Conservation (phyloP, 2,113 vertebrate species). For the Saguinus imperator region DNA sequence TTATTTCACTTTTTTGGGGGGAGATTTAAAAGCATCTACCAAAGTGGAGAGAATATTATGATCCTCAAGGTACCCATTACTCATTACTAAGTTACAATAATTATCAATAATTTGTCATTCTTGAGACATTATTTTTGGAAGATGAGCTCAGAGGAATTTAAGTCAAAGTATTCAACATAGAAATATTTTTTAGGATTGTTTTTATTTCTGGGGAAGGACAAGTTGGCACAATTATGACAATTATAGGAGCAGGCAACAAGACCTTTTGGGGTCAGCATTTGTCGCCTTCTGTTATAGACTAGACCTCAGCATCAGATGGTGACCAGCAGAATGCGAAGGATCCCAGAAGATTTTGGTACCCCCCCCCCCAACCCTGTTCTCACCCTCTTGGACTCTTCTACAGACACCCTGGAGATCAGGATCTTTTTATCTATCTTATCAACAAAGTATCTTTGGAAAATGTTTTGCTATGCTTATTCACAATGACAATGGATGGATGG, state of each 20-base stretch:
- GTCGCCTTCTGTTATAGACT: background rate
- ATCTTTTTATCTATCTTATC: background rate
- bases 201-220: background rate
- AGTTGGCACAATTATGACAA: background rate
- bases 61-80: background rate
- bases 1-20: background rate
- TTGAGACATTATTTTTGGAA: constrained; percentile 33
- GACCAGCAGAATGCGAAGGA: background rate
- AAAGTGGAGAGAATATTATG: constrained; percentile 1
- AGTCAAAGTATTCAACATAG: background rate
- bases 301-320: background rate
- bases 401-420: background rate
- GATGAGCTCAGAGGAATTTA: constrained; percentile 10
- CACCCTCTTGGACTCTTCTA: background rate
- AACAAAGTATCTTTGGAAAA: background rate
- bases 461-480: background rate
- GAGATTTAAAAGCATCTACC: constrained; percentile 2
- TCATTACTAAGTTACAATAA: constrained; percentile 36
- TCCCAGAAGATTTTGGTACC: background rate
- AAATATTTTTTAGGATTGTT: background rate
- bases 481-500: background rate
- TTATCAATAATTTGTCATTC: constrained; percentile 31
- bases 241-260: background rate
- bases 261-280: background rate
- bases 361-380: background rate